Base-by-base conservation (phyloP, 2,797 vertebrate genomes). In the Pseudochirops corinnae region DNA sequence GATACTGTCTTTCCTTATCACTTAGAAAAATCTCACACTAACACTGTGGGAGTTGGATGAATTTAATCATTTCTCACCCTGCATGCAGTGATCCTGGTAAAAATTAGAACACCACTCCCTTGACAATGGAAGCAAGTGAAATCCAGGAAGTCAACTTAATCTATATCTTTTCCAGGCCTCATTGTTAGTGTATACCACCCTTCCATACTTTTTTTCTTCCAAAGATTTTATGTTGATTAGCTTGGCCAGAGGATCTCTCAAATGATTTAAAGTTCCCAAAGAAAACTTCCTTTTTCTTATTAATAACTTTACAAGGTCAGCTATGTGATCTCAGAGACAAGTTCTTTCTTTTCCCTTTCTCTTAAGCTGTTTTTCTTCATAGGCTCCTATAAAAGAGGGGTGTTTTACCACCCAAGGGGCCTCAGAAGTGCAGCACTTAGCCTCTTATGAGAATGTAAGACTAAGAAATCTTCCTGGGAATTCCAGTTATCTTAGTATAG, bases 221-320 rank as follows among this genome's bases (percentile, higher is more conserved):
- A 90, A 56, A 93, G 14, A 55, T n/a, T 16, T 46, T 56, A 4
- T 24, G 18, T 10, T 1, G 0, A n/a, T 53, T 53, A 93, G 94
- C 92, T 39, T 93, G 82, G 50, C 1, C 11, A 95, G 50, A 91
- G 57, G 46, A 58, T 94, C 90, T 94, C 90, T 93, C 56, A 56
- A 87, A 92, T 67, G 62, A 92, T 52, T 53, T 1, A 62, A 94
- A 90, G 7, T 95, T 39, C 55, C 57, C 53, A 67, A 52, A 95
- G 31, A 13, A 94, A 62, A 50, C 56, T 26, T 53, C 2, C 16
- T 56, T 28, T 2, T 55, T 55, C 24, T 93, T 82, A 90, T 67
- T 28, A 92, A 50, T 53, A 55, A 55, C 1, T 55, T 91, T 29
- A n/a, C 90, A 57, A 26, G 4, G 52, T 11, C 82, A 95, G 9